phyloP scores from a whole-genome alignment of 64 coral and sea anemone genomes.

The Stylophora pistillata region DNA sequence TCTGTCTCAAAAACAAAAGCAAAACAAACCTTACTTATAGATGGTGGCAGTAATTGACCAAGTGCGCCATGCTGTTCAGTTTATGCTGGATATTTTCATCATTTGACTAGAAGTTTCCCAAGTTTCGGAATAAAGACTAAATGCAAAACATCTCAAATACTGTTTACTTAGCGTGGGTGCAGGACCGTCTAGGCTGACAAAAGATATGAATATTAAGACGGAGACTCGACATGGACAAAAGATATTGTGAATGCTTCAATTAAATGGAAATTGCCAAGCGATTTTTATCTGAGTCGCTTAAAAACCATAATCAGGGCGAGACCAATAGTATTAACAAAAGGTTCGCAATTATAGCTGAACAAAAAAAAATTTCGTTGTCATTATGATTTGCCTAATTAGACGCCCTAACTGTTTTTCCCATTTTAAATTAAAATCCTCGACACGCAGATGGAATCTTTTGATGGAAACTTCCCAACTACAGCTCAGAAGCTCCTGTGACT shows the following conservation, averaged over 20 bases:
- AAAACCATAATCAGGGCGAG: not conserved
- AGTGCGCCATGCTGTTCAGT: not conserved
- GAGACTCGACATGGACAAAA: not conserved
- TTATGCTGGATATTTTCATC: not conserved
- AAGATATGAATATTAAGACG: not conserved
- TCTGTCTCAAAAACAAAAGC: not conserved
- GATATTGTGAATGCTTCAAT: not conserved
- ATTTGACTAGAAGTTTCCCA: not conserved
- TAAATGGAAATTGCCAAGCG: slow-evolving; percentile 7
- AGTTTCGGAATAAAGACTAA: not conserved
- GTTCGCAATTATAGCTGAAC: not conserved
- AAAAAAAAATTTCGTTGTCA: not conserved
- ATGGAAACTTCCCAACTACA: no score
- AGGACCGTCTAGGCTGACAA: not conserved
- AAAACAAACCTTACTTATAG: not conserved
- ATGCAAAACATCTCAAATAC: not conserved
- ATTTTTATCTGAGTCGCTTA: slow-evolving; percentile 11
- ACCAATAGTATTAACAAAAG: not conserved
- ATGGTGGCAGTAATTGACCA: not conserved
- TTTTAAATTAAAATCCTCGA: no score
- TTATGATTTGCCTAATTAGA: not conserved
- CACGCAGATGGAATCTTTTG: no score
- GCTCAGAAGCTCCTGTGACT: no score
- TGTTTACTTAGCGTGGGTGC: slow-evolving; percentile 11
- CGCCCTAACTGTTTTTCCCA: no score